Evolutionary conservation across 2,113 vertebrate species (phyloP).

Genomic region (Leptobrachium ailaonicum): DNA sequence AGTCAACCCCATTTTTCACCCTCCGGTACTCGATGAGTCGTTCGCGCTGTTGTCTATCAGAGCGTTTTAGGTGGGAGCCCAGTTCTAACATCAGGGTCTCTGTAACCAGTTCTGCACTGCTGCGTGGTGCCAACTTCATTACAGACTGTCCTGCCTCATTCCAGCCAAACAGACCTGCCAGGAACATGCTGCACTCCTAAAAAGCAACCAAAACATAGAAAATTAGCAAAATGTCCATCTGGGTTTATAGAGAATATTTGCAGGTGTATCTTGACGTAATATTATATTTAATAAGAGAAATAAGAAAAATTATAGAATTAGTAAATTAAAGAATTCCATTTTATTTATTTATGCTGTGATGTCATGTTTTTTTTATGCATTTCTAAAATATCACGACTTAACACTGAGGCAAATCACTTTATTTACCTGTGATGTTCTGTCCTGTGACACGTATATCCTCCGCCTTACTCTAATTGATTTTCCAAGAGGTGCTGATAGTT

Average conservation of each 20-base stretch:
- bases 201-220: background rate
- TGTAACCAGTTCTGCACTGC: conserved; percentile 69
- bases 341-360: too few species aligned
- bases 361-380: too few species aligned
- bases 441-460: background rate
- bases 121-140: conserved; percentile 62
- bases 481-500: background rate
- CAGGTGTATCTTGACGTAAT: too few species aligned
- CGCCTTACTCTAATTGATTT: background rate
- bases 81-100: conserved; percentile 78
- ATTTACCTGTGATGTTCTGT: conserved; percentile 8
- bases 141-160: conserved; percentile 16
- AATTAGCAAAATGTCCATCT: too few species aligned
- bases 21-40: conserved; percentile 56
- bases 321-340: too few species aligned
- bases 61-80: conserved; percentile 73
- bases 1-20: conserved; percentile 68
- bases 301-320: too few species aligned
- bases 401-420: too few species aligned
- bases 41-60: conserved; percentile 70
- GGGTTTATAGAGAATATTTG: too few species aligned
- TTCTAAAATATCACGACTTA: too few species aligned
- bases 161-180: conserved; percentile 42
- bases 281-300: too few species aligned
- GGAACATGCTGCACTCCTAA: conserved; percentile 41